These are phyloP conservation scores for Hyles vespertilio DNA, from an alignment of 1,140 invertebrate species.

Conservation along the genomic window DNA sequence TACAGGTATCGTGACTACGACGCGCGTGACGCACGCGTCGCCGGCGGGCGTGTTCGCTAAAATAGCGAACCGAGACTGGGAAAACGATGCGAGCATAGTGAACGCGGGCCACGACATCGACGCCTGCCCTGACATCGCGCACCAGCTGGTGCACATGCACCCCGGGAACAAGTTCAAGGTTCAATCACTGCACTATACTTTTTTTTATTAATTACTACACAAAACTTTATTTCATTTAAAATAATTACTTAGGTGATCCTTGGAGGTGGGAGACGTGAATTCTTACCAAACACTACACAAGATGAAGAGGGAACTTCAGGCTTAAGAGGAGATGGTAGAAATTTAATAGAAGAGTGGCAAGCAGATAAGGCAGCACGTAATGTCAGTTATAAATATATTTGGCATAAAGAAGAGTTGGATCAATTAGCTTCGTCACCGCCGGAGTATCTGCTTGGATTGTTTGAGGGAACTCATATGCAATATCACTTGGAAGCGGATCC, in stretches of 20 bases:
- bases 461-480: conserved; percentile 61
- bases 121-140: conserved; percentile 79
- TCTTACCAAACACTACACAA: conserved; percentile 76
- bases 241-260: conserved; percentile 75
- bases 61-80: conserved; percentile 85
- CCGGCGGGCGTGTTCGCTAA: conserved; percentile 86
- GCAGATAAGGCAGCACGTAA: conserved; percentile 14
- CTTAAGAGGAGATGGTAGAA: conserved; percentile 73
- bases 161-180: conserved; percentile 78
- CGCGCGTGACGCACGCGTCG: conserved; percentile 87
- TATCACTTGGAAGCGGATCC: conserved; percentile 65
- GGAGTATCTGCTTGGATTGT: conserved; percentile 77
- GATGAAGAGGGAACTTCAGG: conserved; percentile 80
- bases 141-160: conserved; percentile 82
- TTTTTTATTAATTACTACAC: background rate
- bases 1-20: conserved; percentile 82
- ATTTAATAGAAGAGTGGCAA: conserved; percentile 61
- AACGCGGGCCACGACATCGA: background rate
- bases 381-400: conserved; percentile 8
- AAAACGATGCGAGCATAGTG: conserved; percentile 79
- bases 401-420: conserved; percentile 10
- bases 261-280: conserved; percentile 82
- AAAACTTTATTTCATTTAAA: background rate
- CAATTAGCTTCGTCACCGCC: background rate
- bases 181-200: conserved; percentile 9